Conservation (phyloP, 1,140 invertebrate genomes). For the Caerostris extrusa region DNA sequence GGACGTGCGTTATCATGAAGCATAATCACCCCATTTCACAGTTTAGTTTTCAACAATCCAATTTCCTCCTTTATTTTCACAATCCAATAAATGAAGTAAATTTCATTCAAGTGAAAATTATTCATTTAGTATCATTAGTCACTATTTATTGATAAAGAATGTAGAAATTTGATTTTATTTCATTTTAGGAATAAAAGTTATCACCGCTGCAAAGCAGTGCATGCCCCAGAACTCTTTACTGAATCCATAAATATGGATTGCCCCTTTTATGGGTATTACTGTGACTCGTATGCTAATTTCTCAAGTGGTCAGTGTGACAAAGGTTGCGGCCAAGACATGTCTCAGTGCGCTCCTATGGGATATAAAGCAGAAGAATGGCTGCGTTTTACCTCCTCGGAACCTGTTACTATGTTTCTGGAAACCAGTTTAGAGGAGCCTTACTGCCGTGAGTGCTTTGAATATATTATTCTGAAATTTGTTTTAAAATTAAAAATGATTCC, state of each 20-base stretch:
- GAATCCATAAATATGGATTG: conserved; percentile 91
- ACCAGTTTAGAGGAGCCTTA: conserved; percentile 82
- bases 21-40: too few species aligned
- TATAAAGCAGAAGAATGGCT: conserved; percentile 80
- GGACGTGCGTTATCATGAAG: too few species aligned
- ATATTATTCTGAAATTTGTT: too few species aligned
- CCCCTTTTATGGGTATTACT: conserved; percentile 84
- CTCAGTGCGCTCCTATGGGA: conserved; percentile 83
- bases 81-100: too few species aligned
- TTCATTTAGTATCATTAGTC: too few species aligned
- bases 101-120: too few species aligned
- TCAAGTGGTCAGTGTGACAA: conserved; percentile 87
- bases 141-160: not conserved
- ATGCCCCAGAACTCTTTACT: conserved; percentile 91
- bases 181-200: conserved; percentile 86
- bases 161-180: conserved; percentile 4
- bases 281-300: conserved; percentile 86
- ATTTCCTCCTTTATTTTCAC: too few species aligned
- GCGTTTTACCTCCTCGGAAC: conserved; percentile 78
- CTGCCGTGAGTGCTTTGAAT: conserved; percentile 82
- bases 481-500: not conserved
- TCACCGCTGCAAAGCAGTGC: conserved; percentile 92
- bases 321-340: conserved; percentile 74
- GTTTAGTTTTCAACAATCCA: too few species aligned
- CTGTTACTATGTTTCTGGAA: conserved; percentile 87